Conservation (phyloP, 2,797 vertebrate species). For the Catostomus latipinnis region DNA sequence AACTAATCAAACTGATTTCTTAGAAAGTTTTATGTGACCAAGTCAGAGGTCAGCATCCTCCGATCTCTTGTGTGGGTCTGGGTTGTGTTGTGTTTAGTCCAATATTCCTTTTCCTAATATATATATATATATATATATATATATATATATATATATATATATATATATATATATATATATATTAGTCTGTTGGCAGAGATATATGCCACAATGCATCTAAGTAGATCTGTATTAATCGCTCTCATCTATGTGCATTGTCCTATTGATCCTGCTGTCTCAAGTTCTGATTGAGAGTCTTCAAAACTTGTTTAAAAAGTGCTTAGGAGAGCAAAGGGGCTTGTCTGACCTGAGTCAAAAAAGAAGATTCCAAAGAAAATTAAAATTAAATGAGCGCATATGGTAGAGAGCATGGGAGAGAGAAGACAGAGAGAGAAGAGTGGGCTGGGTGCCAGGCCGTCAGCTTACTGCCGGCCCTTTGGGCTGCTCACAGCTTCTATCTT, state of each 20-base stretch:
- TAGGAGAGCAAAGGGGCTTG: slow-evolving; percentile 56
- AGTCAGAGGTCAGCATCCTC: too few species aligned
- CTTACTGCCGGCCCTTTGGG: slow-evolving; percentile 75
- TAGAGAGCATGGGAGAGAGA: not conserved
- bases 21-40: too few species aligned
- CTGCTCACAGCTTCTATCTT: slow-evolving; percentile 76
- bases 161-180: too few species aligned
- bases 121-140: too few species aligned
- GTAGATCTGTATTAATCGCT: not conserved
- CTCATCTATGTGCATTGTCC: slow-evolving; percentile 24
- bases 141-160: too few species aligned
- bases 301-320: slow-evolving; percentile 20
- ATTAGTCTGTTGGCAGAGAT: too few species aligned
- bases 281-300: slow-evolving; percentile 13
- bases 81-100: too few species aligned
- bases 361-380: slow-evolving; percentile 60
- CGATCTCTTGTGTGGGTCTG: too few species aligned
- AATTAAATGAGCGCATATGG: slow-evolving; percentile 63
- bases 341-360: slow-evolving; percentile 64
- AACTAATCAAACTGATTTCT: not conserved
- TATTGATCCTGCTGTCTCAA: slow-evolving; percentile 26
- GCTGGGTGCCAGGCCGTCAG: slow-evolving; percentile 76
- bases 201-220: too few species aligned
- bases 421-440: slow-evolving; percentile 57
- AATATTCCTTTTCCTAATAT: too few species aligned